phyloP scores from a whole-genome alignment of 2,888 invertebrate species.

The Leptinotarsa rubiginosa region DNA sequence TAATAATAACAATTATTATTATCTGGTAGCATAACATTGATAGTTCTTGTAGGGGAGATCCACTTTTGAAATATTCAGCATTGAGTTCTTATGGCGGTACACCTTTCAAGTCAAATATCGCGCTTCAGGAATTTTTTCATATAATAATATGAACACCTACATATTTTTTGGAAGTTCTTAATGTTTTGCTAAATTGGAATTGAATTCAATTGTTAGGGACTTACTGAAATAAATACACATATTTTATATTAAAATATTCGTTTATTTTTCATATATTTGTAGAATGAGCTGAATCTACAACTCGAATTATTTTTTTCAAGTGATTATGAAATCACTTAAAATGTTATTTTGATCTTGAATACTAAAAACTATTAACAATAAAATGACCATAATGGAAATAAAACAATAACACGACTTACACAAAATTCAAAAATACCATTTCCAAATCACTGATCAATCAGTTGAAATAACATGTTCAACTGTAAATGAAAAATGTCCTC shows the following conservation, averaged over 20 bases:
- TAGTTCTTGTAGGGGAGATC: too few relatives aligned
- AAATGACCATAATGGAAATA: slow-evolving; percentile 13
- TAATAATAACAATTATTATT: too few relatives aligned
- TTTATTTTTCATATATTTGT: slow-evolving; percentile 34
- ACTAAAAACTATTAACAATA: slow-evolving; percentile 28
- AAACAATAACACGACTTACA: slow-evolving; percentile 35
- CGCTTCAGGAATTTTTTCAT: too few relatives aligned
- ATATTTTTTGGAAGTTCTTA: too few relatives aligned
- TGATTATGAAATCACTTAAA: background rate
- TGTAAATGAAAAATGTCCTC: slow-evolving; percentile 14
- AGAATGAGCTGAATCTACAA: slow-evolving; percentile 16
- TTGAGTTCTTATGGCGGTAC: too few relatives aligned
- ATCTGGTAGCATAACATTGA: too few relatives aligned
- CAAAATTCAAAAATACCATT: slow-evolving; percentile 3
- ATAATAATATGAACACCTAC: too few relatives aligned
- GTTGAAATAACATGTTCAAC: background rate
- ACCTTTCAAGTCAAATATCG: too few relatives aligned
- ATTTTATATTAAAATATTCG: slow-evolving; percentile 30
- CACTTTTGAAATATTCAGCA: too few relatives aligned
- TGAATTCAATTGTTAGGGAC: too few relatives aligned
- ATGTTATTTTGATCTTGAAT: slow-evolving; percentile 22
- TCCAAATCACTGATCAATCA: slow-evolving; percentile 21
- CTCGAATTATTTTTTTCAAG: slow-evolving; percentile 13
- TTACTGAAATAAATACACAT: background rate
- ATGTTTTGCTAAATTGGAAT: too few relatives aligned